These are phyloP conservation scores for Metopolophium dirhodum DNA, from an alignment of 1,140 invertebrate genomes.

Conservation along the genomic window DNA sequence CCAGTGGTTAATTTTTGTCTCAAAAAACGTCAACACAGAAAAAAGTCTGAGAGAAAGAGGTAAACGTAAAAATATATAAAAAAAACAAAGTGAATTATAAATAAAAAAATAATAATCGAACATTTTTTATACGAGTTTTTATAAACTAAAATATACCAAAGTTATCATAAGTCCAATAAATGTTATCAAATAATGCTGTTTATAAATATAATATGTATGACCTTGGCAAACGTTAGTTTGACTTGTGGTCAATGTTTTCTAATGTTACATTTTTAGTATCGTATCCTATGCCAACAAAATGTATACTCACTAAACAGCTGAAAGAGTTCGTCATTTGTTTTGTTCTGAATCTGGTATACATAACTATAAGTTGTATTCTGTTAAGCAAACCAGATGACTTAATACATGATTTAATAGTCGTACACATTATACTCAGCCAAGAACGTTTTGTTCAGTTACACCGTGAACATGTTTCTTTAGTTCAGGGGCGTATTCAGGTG, in stretches of 20 bases:
- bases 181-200: background rate
- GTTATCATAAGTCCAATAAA: background rate
- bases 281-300: conserved; percentile 31
- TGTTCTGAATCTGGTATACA: background rate
- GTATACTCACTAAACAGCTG: background rate
- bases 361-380: background rate
- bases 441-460: background rate
- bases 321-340: background rate
- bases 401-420: background rate
- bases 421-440: background rate
- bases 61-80: background rate
- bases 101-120: background rate
- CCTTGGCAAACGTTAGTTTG: background rate
- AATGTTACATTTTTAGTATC: conserved; percentile 25
- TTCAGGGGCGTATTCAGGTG: too few relatives aligned
- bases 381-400: background rate
- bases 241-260: conserved; percentile 38
- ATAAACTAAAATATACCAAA: background rate
- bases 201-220: conserved; percentile 6
- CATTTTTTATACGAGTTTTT: background rate
- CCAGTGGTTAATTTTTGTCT: background rate
- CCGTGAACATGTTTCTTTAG: background rate
- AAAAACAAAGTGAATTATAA: background rate
- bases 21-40: background rate
- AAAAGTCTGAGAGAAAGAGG: background rate